Base-by-base conservation (phyloP, 2,113 vertebrate species). In the Psophia crepitans region DNA sequence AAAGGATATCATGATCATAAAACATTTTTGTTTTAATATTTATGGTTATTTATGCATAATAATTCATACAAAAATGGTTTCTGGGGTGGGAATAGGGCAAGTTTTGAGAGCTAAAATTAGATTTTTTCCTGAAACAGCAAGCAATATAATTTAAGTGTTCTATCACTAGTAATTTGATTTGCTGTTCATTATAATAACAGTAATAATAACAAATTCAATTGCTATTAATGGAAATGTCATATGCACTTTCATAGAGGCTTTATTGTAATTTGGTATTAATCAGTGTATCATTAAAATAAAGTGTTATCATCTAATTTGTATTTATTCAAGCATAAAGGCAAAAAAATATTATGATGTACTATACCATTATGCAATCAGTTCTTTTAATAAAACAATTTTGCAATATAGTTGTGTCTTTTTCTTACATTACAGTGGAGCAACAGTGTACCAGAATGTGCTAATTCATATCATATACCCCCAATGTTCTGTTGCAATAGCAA, bases 131-230 rank as follows among this genome's bases (percentile, higher is more conserved):
- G 58, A 90, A 90, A 54, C 28, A 92, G 33, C 20, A 73, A 76
- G 77, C 5, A 8, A 87, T 81, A 44, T 77, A 93, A 95, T 96
- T 88, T 84, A 93, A 84, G 70, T 83, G 46, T 89, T 86, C 77
- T 84, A 84, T 94, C 92, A 96, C 64, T 49, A 86, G 53, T 94
- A 92, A 94, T 97, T 95, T 91, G 68, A 93, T 92, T 76, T 96
- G 28, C 27, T 85, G 39, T 90, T 95, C 88, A 78, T 97, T 96
- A 76, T 92, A 89, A 96, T 93, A 94, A 94, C 66, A 80, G 94
- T 90, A 96, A 96, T 93, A 95, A 95, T 96, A 97, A 97, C 94
- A 97, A 93, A 93, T 93, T 96, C 63, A 95, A 87, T 94, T 96
- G 51, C 94, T 94, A 89, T 97, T 96, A 97, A 96, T 86, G 92